Evolutionary conservation across 1,140 invertebrate species (phyloP), one percentile per base, ranked within the genome.

Genomic region (Saccostrea glomerata): DNA sequence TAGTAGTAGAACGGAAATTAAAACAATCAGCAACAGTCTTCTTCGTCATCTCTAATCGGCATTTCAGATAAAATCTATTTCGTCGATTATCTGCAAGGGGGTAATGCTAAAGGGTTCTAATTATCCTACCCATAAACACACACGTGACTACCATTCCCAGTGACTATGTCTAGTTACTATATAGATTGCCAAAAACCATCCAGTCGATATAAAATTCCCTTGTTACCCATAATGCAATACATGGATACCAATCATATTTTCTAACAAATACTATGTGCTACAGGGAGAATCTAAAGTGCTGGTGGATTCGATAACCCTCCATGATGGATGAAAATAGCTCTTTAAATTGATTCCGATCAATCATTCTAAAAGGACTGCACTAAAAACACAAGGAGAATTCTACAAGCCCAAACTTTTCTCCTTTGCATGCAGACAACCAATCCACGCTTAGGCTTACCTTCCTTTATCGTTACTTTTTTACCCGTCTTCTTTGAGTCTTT

Each of bases 351-450:
- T 77, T 36, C 70, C 23, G 2, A 15, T 13, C 1, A 15, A 30
- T 30, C 25, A 30, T 30, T 77, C 30, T 77, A 25, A 77, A 13
- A 30, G 23, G 70, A 77, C 30, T 36, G 70, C 25, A 77, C 70
- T 77, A 30, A 11, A 30, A 36, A 77, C 70, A 77, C 70, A 36
- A 77, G 70, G 70, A 77, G 70, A 77, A 36, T 77, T 77, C 70
- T 77, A 77, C 70, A 77, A 77, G 70, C 66, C 66, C 66, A 73
- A 73, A 73, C 70, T 40, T 11, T 77, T 36, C 70, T 77, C 70
- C 70, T 30, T 30, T 77, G 70, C 70, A 77, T 77, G 70, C 70
- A 30, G 70, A 36, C 70, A 77, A 77, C 70, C 70, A 77, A 77
- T 15, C 70, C 70, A 77, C 70, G 15, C 70, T 77, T 77, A 77